These are phyloP conservation scores for Brachyopa scutellaris DNA, from an alignment of 2,888 invertebrate genomes.

Conservation along the genomic window DNA sequence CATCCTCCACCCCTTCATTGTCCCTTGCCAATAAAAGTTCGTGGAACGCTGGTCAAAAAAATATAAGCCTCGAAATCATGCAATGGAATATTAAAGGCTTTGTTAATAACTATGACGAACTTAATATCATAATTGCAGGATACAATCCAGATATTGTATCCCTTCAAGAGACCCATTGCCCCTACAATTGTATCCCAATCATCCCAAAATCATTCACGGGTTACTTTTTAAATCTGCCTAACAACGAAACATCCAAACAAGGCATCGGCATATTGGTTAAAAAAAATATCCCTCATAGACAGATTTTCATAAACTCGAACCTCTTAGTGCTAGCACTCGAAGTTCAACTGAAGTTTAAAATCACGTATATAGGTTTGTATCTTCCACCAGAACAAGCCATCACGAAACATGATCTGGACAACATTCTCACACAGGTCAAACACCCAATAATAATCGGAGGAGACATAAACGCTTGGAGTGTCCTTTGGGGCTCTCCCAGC, in stretches of 20 bases:
- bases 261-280: slow-evolving; percentile 1
- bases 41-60: too few relatives aligned
- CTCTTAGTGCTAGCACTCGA: background rate
- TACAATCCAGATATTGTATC: too few relatives aligned
- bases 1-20: too few relatives aligned
- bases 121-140: too few relatives aligned
- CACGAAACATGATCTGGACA: background rate
- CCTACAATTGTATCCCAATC: background rate
- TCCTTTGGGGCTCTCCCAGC: background rate
- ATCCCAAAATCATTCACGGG: background rate
- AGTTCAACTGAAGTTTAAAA: background rate
- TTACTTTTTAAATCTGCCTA: background rate
- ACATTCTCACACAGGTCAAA: too few relatives aligned
- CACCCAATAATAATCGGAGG: too few relatives aligned
- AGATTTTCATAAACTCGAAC: background rate
- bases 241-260: background rate
- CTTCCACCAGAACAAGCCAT: background rate
- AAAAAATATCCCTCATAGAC: slow-evolving; percentile 4
- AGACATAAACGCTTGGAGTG: background rate
- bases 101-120: too few relatives aligned
- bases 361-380: background rate
- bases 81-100: too few relatives aligned
- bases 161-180: too few relatives aligned
- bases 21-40: too few relatives aligned
- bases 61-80: too few relatives aligned